Percentiles rank a stretch among this genome's conserved stretches.
phyloP scores from a whole-genome alignment of 2,888 invertebrate genomes.

The Stenoptilia bipunctidactyla region DNA sequence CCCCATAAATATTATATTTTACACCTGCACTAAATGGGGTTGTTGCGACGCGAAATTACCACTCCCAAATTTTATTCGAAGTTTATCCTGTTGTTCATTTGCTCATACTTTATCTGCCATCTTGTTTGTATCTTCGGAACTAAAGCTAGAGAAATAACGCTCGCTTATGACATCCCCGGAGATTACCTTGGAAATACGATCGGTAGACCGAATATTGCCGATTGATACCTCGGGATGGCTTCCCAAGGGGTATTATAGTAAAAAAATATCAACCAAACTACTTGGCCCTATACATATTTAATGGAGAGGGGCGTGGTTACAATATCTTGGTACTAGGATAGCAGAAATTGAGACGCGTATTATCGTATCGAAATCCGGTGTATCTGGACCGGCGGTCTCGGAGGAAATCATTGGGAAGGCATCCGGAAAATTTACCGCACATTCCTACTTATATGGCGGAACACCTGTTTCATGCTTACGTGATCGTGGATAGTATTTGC shows the following conservation, averaged over 20 bases:
- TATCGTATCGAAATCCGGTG: slow-evolving; percentile 69
- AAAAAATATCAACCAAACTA: slow-evolving; percentile 38
- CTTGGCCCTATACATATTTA: slow-evolving; percentile 48
- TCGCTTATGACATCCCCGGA: slow-evolving; percentile 19
- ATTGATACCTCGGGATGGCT: slow-evolving; percentile 50
- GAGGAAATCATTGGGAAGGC: slow-evolving; percentile 85
- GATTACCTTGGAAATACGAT: slow-evolving; percentile 48
- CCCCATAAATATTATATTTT: slow-evolving; percentile 66
- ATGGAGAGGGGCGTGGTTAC: slow-evolving; percentile 49
- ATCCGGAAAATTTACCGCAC: slow-evolving; percentile 76
- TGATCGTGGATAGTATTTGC: too few species aligned
- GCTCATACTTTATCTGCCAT: slow-evolving; percentile 9
- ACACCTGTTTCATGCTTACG: slow-evolving; percentile 60
- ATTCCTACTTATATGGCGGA: slow-evolving; percentile 58
- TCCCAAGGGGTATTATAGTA: slow-evolving; percentile 36
- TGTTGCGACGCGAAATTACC: slow-evolving; percentile 9
- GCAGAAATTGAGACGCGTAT: slow-evolving; percentile 59
- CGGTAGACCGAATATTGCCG: slow-evolving; percentile 37
- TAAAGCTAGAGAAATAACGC: slow-evolving; percentile 20
- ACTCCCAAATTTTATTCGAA: too few species aligned
- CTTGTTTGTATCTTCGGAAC: slow-evolving; percentile 19
- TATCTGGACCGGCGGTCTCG: slow-evolving; percentile 74
- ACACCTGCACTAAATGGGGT: slow-evolving; percentile 52
- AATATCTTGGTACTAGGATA: slow-evolving; percentile 46
- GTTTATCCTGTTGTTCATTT: too few species aligned